Conservation (phyloP, 2,888 invertebrate species). For the Eilema sororculum region DNA sequence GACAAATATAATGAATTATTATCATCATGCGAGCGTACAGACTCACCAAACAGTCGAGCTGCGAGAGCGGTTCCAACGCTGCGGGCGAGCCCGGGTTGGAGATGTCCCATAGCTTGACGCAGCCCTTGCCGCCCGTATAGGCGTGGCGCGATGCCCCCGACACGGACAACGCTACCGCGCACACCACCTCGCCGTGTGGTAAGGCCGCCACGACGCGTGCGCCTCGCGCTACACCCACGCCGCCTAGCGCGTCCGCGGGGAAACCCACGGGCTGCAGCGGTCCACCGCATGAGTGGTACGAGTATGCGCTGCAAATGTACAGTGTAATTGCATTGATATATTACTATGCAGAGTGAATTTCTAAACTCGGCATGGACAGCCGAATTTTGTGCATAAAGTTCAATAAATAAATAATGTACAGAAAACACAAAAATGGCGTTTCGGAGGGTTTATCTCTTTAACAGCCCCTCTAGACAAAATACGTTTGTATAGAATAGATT, state of each 20-base stretch:
- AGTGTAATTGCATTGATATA: no score
- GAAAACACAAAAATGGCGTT: no score
- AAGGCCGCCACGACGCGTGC: conserved; percentile 96
- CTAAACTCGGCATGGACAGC: no score
- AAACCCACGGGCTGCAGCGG: conserved; percentile 97
- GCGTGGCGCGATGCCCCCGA: conserved; percentile 93
- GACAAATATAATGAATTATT: no score
- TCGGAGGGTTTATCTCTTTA: no score
- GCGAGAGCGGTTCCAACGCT: conserved; percentile 95
- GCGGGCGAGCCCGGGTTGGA: conserved; percentile 94
- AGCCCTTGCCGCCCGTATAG: conserved; percentile 99
- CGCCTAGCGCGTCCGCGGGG: conserved; percentile 96
- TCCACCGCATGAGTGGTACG: conserved; percentile 97
- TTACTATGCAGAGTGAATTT: no score
- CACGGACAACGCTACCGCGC: conserved; percentile 97
- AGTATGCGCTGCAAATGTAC: conserved; percentile 91
- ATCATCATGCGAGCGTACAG: conserved; percentile 17
- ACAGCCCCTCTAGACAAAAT: no score
- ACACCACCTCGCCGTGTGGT: conserved; percentile 98
- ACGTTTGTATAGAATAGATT: no score
- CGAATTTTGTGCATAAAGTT: no score
- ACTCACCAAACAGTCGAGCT: conserved; percentile 94
- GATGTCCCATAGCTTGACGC: conserved; percentile 99
- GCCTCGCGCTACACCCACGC: conserved; percentile 97
- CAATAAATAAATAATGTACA: no score